Base-by-base conservation (phyloP, 2,888 invertebrate species). In the Taenaris catops region DNA sequence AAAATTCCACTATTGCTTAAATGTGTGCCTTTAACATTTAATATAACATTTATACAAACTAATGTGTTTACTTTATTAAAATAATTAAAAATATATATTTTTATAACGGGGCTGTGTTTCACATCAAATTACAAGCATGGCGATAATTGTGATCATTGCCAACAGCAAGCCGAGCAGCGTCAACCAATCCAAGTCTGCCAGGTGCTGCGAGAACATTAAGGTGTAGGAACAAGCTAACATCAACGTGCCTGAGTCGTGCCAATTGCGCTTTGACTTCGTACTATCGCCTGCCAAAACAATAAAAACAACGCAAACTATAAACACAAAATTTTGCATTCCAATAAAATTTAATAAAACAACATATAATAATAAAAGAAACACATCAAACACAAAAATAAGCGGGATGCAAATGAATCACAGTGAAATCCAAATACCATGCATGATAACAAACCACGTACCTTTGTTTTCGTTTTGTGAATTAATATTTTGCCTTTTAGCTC, bases 211-310 rank as follows among this genome's bases (percentile, higher is more conserved):
- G 73, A 91, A 89, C 89, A 91, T 90, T 87, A 92, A 67, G 65
- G 92, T 91, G 87, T 92, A 92, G 62, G 92, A 89, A 87, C 92
- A 93, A 90, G 93, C 92, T 88, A 93, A 87, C 84, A 92, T 89
- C 84, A 93, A 75, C 68, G 90, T 90, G 86, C 91, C 80, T 55
- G 89, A 81, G 75, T 88, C 87, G 83, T 89, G 89, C 90, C 90
- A 91, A 76, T 81, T 63, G 63, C 66, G 72, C 74, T 86, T 84
- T 59, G 71, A 65, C 71, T 75, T 71, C 74, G 76, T 51, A 63
- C 60, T 78, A 78, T 70, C 65, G 75, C 72, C 86, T 86, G 86
- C 65, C 58, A 64, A 67, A 65, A 71, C 55, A 72, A 71, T 51
- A 68, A 64, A 67, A 55, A 66, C 43, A 55, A 50, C 38, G 44